Evolutionary conservation across 2,113 vertebrate species (phyloP), one percentile per base, ranked within the genome.

Genomic region (Mus spicilegus): DNA sequence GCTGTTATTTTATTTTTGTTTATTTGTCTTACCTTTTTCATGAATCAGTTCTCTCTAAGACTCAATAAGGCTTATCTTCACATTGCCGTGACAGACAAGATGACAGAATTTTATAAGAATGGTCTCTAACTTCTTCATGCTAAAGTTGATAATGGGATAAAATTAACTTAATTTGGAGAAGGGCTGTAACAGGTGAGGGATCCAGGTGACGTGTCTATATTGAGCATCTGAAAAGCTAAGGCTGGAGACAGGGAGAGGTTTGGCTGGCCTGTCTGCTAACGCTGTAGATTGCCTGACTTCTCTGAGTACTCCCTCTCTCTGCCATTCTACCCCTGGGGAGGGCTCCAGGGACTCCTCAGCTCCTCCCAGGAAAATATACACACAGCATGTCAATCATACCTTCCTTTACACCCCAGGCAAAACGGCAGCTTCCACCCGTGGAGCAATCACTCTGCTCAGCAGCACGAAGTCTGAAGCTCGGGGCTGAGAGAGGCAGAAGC

Each of bases 81-180:
- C 63, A 7, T 26, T 86, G 39, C 87, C 30, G 33, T 16, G 26
- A 51, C 36, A 49, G 58, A 13, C 69, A 26, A 49, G 54, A n/a
- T 28, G 6, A 76, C 36, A 10, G 13, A 36, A 65, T 75, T 69
- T 30, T 20, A 9, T 81, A 36, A 91, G 72, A 11, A n/a, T 4
- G 49, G 28, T 13, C 77, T 49, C 91, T 51, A 80, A 22, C 51
- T 11, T 20, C 30, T 72, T 77, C 82, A 61, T 6, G 30, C 33
- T 3, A 26, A 93, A 65, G 49, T 58, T 58, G 73, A 58, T 80
- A 78, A 36, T 12, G 39, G 63, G 42, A 10, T 24, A 54, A 73
- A 93, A 65, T 14, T 17, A 84, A 73, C 42, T 46, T 81, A 16
- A 81, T 95, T 93, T 93, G 84, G 75, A 96, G 94, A 90, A 73